A percentile compares a stretch with the other conserved stretches of the same genome.
Conservation (phyloP, 2,797 vertebrate species). For the Hydrocynus forskahlii region DNA sequence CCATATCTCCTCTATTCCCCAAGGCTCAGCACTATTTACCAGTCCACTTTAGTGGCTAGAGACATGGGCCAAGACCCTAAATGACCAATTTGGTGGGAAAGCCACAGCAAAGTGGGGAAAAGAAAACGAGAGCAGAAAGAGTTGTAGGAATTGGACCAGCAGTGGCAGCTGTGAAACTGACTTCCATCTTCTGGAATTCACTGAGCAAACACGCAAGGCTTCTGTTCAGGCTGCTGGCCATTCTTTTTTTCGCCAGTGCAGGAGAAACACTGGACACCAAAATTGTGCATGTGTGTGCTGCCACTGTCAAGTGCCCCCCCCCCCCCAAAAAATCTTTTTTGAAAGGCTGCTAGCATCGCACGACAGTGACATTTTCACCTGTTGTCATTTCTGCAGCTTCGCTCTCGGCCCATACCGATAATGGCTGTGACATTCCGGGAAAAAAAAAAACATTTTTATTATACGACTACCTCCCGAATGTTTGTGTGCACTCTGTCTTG, state of each 20-base stretch:
- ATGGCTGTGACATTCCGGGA: conserved; percentile 67
- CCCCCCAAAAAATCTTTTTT: conserved; percentile 28
- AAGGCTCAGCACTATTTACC: conserved; percentile 31
- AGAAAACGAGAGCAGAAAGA: conserved; percentile 19
- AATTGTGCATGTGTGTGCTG: conserved; percentile 49
- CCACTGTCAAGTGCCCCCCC: conserved; percentile 68
- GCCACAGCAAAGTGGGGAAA: conserved; percentile 19
- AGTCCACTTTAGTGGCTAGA: conserved; percentile 29
- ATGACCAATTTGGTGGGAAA: conserved; percentile 32
- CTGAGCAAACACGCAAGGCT: conserved; percentile 55
- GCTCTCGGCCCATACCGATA: not conserved
- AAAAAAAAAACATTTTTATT: conserved; percentile 64
- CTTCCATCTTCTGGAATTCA: conserved; percentile 57
- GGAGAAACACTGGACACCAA: conserved; percentile 55
- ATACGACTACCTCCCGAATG: conserved; percentile 56
- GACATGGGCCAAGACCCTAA: conserved; percentile 27
- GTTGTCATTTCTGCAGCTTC: conserved; percentile 64
- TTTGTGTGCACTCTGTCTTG: conserved; percentile 71
- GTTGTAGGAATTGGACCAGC: conserved; percentile 24
- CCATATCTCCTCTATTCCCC: conserved; percentile 25
- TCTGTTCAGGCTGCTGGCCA: conserved; percentile 55
- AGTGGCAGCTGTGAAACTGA: conserved; percentile 51
- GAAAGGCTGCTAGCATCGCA: conserved; percentile 66
- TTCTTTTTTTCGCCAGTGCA: conserved; percentile 27
- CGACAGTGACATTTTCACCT: conserved; percentile 69